Percentiles rank a stretch among this genome's conserved stretches.
Evolutionary conservation across 2,797 vertebrate species (phyloP).

Genomic region (Cossypha polioptera): DNA sequence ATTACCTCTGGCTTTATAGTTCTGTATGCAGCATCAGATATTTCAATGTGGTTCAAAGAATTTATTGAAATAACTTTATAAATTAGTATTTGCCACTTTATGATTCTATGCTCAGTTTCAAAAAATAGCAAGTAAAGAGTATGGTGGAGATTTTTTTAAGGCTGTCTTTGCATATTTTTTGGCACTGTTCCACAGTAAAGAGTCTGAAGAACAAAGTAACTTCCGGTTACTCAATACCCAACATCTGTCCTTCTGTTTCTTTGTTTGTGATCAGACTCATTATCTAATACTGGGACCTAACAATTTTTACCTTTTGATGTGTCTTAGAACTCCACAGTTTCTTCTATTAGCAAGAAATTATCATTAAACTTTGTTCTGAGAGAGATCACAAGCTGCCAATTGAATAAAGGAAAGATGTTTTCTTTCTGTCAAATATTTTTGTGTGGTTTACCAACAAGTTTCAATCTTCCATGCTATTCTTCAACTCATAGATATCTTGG

Average conservation of each 20-base stretch:
- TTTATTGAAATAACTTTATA: constrained; percentile 19
- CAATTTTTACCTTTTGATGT: neutral
- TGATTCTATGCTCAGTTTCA: neutral
- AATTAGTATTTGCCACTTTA: constrained; percentile 8
- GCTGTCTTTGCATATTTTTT: constrained; percentile 22
- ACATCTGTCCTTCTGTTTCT: neutral
- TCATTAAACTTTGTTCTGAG: neutral
- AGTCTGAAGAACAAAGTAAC: constrained; percentile 19
- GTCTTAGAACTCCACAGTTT: neutral
- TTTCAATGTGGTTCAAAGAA: neutral
- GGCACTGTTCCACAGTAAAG: neutral
- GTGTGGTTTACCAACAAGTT: neutral
- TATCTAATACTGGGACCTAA: neutral
- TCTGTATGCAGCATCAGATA: neutral
- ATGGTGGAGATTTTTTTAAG: neutral
- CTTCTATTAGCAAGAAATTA: neutral
- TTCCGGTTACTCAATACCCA: constrained; percentile 26
- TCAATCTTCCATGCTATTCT: neutral
- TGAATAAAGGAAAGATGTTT: neutral
- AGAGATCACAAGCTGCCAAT: neutral
- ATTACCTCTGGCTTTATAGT: neutral
- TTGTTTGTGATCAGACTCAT: constrained; percentile 3
- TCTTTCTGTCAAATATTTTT: neutral
- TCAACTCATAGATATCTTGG: neutral
- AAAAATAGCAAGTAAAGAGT: constrained; percentile 19